Evolutionary conservation across 2,888 invertebrate species (phyloP).

Genomic region (Himalopsyche tibetana): DNA sequence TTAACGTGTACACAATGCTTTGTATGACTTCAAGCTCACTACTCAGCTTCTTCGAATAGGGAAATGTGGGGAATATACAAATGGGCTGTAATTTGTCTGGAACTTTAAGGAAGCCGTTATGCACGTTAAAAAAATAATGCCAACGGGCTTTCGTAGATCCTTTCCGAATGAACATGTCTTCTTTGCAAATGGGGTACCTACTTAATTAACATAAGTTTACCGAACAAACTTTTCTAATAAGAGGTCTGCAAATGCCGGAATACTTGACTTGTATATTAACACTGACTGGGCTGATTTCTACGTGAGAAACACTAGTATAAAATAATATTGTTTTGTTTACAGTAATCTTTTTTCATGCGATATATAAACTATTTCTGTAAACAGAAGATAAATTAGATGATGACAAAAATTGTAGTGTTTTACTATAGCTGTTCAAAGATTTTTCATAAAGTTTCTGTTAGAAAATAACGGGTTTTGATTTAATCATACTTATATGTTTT

Average conservation of each 20-base stretch:
- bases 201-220: slow-evolving; percentile 21
- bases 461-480: no score
- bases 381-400: no score
- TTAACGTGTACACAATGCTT: no score
- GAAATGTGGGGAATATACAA: slow-evolving; percentile 32
- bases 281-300: neutral
- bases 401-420: no score
- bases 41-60: neutral
- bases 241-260: neutral
- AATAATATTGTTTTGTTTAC: no score
- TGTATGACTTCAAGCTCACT: neutral
- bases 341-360: no score
- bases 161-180: slow-evolving; percentile 22
- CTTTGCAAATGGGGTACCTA: neutral
- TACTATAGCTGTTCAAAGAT: no score
- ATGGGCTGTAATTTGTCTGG: slow-evolving; percentile 30
- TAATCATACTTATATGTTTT: no score
- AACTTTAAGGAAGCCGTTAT: slow-evolving; percentile 20
- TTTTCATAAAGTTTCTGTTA: no score
- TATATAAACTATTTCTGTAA: no score
- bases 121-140: neutral
- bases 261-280: neutral
- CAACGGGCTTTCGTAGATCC: neutral
- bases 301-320: no score
- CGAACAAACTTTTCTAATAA: slow-evolving; percentile 7